Evolutionary conservation across 1,140 invertebrate species (phyloP), one percentile per base, ranked within the genome.

Genomic region (Drosophila pallidifrons): DNA sequence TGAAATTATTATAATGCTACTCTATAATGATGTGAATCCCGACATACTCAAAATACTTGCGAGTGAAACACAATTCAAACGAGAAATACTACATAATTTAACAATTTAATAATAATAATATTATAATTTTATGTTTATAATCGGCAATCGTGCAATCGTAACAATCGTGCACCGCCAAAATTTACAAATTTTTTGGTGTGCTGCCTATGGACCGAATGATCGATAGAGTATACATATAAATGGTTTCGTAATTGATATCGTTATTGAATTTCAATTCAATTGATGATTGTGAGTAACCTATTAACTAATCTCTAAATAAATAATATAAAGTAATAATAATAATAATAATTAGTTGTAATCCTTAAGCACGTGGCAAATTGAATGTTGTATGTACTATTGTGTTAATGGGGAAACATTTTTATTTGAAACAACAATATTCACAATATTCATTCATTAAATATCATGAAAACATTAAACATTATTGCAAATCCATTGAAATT

Each of bases 131-230:
- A 74, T 85, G 58, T 49, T 80, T 78, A 69, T 68, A 80, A 88
- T 38, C 83, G 83, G 83, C 83, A 88, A 88, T 78, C 77, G 83
- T 87, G 83, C 83, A 87, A 87, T 87, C 77, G 77, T 88, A 77
- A 79, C 79, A 82, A 77, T 38, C 69, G 59, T 68, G 65, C 65
- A 65, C 43, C 57, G 67, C 64, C 76, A 77, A 71, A 76, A 57
- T 49, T 65, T 41, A 35, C 6, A 55, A 61, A 72, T 65, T 41
- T 65, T 69, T 80, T 73, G 75, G 67, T 64, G 81, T 80, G 82
- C 79, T 77, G 61, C 65, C 75, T 51, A 58, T 46, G 35, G 35
- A 30, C 38, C 47, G 55, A 52, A 67, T 74, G 47, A 30, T 35
- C 47, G 55, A 32, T 45, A 28, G n/a, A n/a, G 58, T 70, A 20